A percentile compares a stretch with the other conserved stretches of the same genome.
Evolutionary conservation across 2,888 invertebrate species (phyloP).

Genomic region (Cybosia mesomella): DNA sequence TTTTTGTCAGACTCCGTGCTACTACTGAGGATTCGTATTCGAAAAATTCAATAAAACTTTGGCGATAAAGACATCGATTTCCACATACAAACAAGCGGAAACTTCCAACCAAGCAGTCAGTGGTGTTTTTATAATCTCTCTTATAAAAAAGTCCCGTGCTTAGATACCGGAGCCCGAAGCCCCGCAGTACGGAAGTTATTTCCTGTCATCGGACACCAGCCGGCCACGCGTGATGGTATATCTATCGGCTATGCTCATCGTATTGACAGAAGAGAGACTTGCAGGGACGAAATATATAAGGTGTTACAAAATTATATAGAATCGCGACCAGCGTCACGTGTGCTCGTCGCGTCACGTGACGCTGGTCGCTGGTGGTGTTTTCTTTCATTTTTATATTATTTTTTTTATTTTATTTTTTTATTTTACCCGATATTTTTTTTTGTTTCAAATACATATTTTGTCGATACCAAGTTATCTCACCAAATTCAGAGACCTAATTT

Average conservation of each 20-base stretch:
- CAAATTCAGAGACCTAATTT: no score
- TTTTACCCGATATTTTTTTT: no score
- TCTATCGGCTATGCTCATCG: slow-evolving; percentile 24
- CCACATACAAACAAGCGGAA: background rate
- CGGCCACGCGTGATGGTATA: slow-evolving; percentile 41
- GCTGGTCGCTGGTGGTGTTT: no score
- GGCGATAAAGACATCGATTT: background rate
- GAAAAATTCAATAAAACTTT: background rate
- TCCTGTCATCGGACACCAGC: slow-evolving; percentile 74
- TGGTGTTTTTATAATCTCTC: slow-evolving; percentile 2
- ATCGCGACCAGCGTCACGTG: no score
- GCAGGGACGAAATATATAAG: no score
- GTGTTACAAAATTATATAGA: no score
- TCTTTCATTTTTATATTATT: no score
- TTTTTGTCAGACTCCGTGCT: background rate
- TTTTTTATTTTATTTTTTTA: no score
- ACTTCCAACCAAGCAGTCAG: background rate
- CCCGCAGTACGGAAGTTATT: slow-evolving; percentile 69
- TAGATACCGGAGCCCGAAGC: slow-evolving; percentile 78
- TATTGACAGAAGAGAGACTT: slow-evolving; percentile 15
- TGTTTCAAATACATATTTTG: no score
- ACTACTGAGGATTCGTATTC: background rate
- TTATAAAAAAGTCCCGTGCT: slow-evolving; percentile 52
- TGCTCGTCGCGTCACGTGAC: no score
- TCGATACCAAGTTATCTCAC: no score